Evolutionary conservation across 2,888 invertebrate genomes (phyloP), one percentile per base, ranked within the genome.

Genomic region (Perizoma flavofasciatum): DNA sequence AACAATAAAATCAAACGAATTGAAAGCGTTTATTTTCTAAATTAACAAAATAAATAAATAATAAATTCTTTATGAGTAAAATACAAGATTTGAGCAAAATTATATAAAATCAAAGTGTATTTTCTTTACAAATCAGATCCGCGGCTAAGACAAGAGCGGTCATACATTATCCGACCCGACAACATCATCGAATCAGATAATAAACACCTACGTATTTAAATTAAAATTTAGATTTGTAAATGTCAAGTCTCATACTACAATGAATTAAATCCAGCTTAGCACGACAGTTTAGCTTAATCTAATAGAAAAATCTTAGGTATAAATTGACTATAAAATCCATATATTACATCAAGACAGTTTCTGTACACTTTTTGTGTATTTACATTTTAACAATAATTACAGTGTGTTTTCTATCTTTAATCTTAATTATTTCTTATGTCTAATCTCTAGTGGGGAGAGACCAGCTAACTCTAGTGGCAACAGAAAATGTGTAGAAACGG

Each of bases 1-100:
- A 94, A 95, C 51, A 85, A 85, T n/a, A 93, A 92, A 61, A 37
- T 37, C 7, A 37, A 37, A 37, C 1, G 5, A 37, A 37, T 37
- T 91, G 5, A 92, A 10, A 78, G 88, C 43, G 46, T 60, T 64
- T 60, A 61, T 45, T 57, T 55, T 48, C 96, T 77, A 10, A 35
- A 39, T 7, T 97, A 43, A 56, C n/a, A 46, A 60, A 63, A 37
- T 45, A 59, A 63, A 56, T 48, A 47, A 59, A 63, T 49, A 48
- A 55, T 49, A 53, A 59, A 59, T 63, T 63, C 22, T 22, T 22
- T 22, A 22, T 22, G 22, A 22, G 3, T 22, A 2, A 22, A 22
- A 2, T 22, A 22, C 22, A 22, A 22, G 22, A 22, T 22, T 22
- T 22, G 63, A 63, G 65, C 65, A 65, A 63, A 59, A 56, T 35